Conservation (phyloP, 2,888 invertebrate species). For the Cheilosia variabilis region DNA sequence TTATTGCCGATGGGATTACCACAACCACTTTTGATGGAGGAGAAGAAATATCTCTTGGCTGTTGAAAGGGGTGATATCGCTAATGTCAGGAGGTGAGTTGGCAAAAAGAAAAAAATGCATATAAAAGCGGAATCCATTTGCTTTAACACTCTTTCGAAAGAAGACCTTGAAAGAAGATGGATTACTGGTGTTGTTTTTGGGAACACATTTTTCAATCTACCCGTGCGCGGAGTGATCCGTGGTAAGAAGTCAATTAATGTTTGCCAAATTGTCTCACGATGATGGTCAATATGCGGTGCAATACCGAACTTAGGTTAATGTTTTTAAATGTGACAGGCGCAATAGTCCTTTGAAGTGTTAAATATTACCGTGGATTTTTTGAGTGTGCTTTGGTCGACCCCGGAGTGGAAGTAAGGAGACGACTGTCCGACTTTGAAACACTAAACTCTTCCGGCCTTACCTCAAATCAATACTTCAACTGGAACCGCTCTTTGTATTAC, state of each 20-base stretch:
- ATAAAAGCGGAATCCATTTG: slow-evolving; percentile 14
- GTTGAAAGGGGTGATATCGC: slow-evolving; percentile 97
- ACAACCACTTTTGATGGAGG: slow-evolving; percentile 90
- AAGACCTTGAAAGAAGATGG: slow-evolving; percentile 21
- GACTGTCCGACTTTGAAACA: no score
- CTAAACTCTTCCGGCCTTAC: no score
- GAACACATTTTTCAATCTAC: slow-evolving; percentile 1
- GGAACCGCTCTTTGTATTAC: no score
- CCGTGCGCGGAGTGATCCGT: not conserved
- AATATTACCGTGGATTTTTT: no score
- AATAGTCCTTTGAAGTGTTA: no score
- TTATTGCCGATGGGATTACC: slow-evolving; percentile 87
- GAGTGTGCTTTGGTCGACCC: no score
- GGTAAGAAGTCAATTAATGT: slow-evolving; percentile 45
- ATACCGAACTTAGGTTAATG: no score
- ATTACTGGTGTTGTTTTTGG: slow-evolving; percentile 29
- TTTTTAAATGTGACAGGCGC: no score
- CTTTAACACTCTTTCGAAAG: not conserved
- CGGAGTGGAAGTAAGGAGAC: no score
- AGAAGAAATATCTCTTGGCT: slow-evolving; percentile 95
- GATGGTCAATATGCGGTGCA: not conserved
- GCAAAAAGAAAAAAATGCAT: not conserved
- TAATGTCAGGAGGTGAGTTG: slow-evolving; percentile 90
- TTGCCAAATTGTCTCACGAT: slow-evolving; percentile 23
- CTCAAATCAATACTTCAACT: no score